A percentile compares a stretch with the other conserved stretches of the same genome.
Conservation (phyloP, 2,797 vertebrate genomes). For the Hypotaenidia okinawae region DNA sequence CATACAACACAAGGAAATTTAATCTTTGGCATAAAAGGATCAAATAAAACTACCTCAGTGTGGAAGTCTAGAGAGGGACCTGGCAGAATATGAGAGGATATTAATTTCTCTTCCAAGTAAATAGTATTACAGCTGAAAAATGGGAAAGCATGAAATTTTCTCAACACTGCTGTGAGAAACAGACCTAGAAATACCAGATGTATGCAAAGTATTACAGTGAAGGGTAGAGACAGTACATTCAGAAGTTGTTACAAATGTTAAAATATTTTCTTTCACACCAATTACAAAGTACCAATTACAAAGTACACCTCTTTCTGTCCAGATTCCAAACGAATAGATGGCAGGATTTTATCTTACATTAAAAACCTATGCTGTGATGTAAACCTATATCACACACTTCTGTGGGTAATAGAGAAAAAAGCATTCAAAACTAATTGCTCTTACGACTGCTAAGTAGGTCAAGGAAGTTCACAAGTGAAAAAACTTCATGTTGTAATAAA, state of each 20-base stretch:
- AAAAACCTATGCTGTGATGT: neutral
- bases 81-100: constrained; percentile 37
- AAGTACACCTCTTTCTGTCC: neutral
- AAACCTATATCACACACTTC: neutral
- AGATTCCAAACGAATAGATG: neutral
- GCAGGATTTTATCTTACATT: neutral
- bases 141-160: constrained; percentile 63
- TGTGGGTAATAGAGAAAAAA: neutral
- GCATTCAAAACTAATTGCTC: neutral
- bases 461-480: neutral
- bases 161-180: constrained; percentile 41
- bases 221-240: neutral
- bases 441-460: neutral
- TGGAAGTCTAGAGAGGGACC: constrained; percentile 36
- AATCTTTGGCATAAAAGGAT: constrained; percentile 61
- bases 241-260: neutral
- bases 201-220: constrained; percentile 33
- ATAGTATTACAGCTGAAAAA: constrained; percentile 60
- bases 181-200: neutral
- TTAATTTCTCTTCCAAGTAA: constrained; percentile 49
- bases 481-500: neutral
- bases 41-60: constrained; percentile 54
- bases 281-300: neutral
- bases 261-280: constrained; percentile 9
- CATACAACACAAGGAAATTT: constrained; percentile 13